Percentiles rank a stretch among this genome's conserved stretches.
Evolutionary conservation across 2,113 vertebrate genomes (phyloP).

Genomic region (Tachysurus fulvidraco): DNA sequence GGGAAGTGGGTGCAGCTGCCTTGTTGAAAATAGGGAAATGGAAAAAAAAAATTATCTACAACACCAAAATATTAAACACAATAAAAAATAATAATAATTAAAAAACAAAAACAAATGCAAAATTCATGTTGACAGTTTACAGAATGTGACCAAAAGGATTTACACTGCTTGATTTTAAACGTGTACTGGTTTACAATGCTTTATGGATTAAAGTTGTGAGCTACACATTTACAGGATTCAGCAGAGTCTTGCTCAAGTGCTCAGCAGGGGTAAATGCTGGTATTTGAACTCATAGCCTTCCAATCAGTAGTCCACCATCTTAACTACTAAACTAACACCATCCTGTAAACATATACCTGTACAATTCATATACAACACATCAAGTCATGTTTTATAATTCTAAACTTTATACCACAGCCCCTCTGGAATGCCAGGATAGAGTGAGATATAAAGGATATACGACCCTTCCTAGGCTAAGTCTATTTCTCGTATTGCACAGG

Average conservation of each 20-base stretch:
- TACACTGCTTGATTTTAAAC: neutral
- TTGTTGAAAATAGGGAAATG: slow-evolving; percentile 33
- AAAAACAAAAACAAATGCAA: too few species aligned
- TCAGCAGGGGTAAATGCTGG: neutral
- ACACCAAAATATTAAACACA: neutral
- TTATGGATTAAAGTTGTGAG: neutral
- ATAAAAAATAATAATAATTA: too few species aligned
- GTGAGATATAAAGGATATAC: slow-evolving; percentile 41
- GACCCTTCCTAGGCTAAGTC: slow-evolving; percentile 44
- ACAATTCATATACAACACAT: neutral
- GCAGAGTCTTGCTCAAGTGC: neutral
- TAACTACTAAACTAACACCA: neutral
- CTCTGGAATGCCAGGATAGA: slow-evolving; percentile 42
- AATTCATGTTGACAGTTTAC: too few species aligned
- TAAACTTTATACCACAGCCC: slow-evolving; percentile 18
- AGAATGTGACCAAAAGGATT: neutral
- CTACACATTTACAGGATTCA: neutral
- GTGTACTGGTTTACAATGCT: neutral
- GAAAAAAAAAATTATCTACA: slow-evolving; percentile 3
- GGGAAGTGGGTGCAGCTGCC: slow-evolving; percentile 37
- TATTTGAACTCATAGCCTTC: neutral
- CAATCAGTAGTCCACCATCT: neutral
- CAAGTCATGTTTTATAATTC: slow-evolving; percentile 24
- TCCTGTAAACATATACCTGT: neutral
- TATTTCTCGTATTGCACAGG: slow-evolving; percentile 50